These are phyloP conservation scores for Protodeltote pygarga DNA, from an alignment of 2,888 invertebrate genomes.

Conservation along the genomic window DNA sequence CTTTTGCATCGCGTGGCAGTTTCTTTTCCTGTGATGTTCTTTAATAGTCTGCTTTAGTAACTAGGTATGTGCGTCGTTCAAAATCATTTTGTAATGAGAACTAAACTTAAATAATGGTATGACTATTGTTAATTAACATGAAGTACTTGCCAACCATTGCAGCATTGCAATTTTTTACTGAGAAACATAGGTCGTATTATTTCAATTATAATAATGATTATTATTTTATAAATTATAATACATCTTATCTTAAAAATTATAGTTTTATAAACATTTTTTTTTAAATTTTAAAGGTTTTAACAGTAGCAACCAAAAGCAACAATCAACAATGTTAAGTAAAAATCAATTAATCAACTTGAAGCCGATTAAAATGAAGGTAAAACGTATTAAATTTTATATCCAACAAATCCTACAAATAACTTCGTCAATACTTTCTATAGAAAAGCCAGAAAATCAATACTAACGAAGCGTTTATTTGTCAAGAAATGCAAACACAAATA, in stretches of 20 bases:
- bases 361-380: too few relatives aligned
- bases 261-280: too few relatives aligned
- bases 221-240: too few relatives aligned
- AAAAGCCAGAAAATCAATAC: slow-evolving; percentile 4
- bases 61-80: slow-evolving; percentile 3
- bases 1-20: slow-evolving; percentile 44
- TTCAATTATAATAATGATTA: too few relatives aligned
- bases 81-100: slow-evolving; percentile 17
- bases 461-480: slow-evolving; percentile 18
- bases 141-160: background rate
- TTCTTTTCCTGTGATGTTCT: slow-evolving; percentile 37
- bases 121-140: slow-evolving; percentile 5
- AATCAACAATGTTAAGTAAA: too few relatives aligned
- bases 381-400: too few relatives aligned
- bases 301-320: background rate
- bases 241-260: too few relatives aligned
- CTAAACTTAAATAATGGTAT: background rate
- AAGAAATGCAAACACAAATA: slow-evolving; percentile 23
- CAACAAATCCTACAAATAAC: too few relatives aligned
- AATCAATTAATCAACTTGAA: too few relatives aligned
- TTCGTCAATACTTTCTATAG: too few relatives aligned
- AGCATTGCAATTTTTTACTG: slow-evolving; percentile 10
- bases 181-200: background rate
- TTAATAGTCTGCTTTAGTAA: slow-evolving; percentile 8
- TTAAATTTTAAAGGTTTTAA: background rate